Base-by-base conservation (phyloP, 2,797 vertebrate species). In the Eospalax fontanierii region DNA sequence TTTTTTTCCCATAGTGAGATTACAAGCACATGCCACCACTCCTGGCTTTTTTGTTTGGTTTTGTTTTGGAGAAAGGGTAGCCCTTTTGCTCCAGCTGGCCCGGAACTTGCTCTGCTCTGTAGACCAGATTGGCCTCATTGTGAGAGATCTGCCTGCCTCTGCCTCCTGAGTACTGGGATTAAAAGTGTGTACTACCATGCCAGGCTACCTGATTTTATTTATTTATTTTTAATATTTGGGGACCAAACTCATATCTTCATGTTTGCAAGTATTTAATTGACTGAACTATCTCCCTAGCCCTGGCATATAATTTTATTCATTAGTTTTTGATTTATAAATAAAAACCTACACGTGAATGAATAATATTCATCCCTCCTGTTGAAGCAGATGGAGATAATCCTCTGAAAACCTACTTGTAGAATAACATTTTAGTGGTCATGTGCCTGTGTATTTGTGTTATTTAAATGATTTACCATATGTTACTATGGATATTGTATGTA, bases 231-330 rank as follows among this genome's bases (percentile, higher is more conserved):
- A 50, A 50, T 28, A 22, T 59, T 59, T 40, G 35, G 50, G n/a
- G 19, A 22, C 3, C 46, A 86, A 86, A 68, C 68, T 38, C 21
- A 1, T 54, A 33, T 19, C 46, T 57, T 71, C 50, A 71, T 57
- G 46, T 24, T 40, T 86, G 8, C 24, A 57, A 85, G 33, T 24
- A 46, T 21, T 18, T 35, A 26, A 54, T 0, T 59, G n/a, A 86
- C 26, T 38, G n/a, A 71, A 33, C n/a, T 71, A n/a, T 24, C 35
- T 54, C n/a, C 46, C n/a, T 24, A 14, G 16, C 6, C 26, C 28
- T 79, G 75, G 71, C 80, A 30, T 80, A 57, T 87, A 63, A 80
- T 75, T 85, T 86, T 73, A 93, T 24, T 81, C 54, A 46, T 40
- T 79, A 79, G 19, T 75, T 40, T 89, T 8, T 83, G 43, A 85